Conservation (phyloP, 2,113 vertebrate genomes). For the Psittacus erithacus region DNA sequence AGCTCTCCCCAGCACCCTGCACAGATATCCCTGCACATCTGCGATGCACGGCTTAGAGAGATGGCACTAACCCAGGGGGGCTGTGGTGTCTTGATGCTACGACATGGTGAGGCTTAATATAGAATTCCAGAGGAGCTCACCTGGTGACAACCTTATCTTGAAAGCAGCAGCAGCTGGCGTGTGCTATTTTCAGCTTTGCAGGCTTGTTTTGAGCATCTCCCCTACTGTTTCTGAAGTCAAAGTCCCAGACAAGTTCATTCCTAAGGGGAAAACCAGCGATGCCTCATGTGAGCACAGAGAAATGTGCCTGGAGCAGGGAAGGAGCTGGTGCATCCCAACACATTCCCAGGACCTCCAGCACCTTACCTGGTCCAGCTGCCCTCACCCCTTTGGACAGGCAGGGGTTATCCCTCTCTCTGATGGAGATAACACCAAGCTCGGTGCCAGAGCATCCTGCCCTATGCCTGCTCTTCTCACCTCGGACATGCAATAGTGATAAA, state of each 20-base stretch:
- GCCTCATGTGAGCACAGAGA: not conserved
- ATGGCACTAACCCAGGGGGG: accelerated
- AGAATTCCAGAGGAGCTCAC: conserved; percentile 2
- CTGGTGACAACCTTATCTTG: conserved; percentile 17
- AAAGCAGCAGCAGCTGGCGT: not conserved
- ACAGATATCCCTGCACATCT: not conserved
- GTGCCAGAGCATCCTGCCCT: not conserved
- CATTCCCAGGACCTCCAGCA: not conserved
- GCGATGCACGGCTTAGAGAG: accelerated
- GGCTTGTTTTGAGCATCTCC: not conserved
- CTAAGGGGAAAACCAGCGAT: accelerated
- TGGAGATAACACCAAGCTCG: not conserved
- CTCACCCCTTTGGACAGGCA: not conserved
- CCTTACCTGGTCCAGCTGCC: not conserved
- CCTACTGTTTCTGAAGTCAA: not conserved
- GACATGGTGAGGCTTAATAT: not conserved
- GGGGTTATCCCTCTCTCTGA: not conserved
- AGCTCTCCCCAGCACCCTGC: not conserved
- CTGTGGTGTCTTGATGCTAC: not conserved
- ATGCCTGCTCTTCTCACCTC: not conserved
- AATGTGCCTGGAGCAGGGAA: not conserved
- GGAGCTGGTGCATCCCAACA: not conserved
- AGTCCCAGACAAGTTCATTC: not conserved
- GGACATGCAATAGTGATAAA: not conserved
- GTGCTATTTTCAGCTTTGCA: not conserved